phyloP scores from a whole-genome alignment of 2,888 invertebrate species.

The Incurvaria masculella region DNA sequence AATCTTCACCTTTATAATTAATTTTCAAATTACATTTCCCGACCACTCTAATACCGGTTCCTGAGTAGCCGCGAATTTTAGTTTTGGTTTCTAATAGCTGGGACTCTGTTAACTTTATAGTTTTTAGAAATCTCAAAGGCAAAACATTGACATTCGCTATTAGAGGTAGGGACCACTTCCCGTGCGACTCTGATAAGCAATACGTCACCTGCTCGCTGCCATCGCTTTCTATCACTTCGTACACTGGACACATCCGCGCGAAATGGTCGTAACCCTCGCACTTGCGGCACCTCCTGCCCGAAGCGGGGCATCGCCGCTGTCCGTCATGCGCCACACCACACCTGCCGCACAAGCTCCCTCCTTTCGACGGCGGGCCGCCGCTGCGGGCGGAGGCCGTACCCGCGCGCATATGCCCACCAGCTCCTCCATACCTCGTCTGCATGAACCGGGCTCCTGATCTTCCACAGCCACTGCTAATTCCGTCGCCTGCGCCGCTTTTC shows the following conservation, averaged over 20 bases:
- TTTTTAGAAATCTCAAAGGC: constrained; percentile 7
- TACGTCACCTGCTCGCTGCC: not conserved
- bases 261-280: not conserved
- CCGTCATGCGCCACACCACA: not conserved
- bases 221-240: not conserved
- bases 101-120: constrained; percentile 2
- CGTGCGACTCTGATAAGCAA: not conserved
- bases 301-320: not conserved
- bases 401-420: not conserved
- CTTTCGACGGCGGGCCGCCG: not conserved
- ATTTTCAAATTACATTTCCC: constrained; percentile 5
- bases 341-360: not conserved
- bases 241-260: not conserved
- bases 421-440: not conserved
- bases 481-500: not conserved
- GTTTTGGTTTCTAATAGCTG: not conserved
- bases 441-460: not conserved
- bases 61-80: constrained; percentile 1
- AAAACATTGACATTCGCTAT: constrained; percentile 17
- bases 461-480: not conserved
- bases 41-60: not conserved
- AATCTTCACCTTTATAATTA: constrained; percentile 4
- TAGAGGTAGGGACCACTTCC: not conserved
- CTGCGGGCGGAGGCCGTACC: not conserved
- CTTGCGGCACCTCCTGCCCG: not conserved